Evolutionary conservation across 2,888 invertebrate genomes (phyloP), one percentile per base, ranked within the genome.

Genomic region (Cybosia mesomella): DNA sequence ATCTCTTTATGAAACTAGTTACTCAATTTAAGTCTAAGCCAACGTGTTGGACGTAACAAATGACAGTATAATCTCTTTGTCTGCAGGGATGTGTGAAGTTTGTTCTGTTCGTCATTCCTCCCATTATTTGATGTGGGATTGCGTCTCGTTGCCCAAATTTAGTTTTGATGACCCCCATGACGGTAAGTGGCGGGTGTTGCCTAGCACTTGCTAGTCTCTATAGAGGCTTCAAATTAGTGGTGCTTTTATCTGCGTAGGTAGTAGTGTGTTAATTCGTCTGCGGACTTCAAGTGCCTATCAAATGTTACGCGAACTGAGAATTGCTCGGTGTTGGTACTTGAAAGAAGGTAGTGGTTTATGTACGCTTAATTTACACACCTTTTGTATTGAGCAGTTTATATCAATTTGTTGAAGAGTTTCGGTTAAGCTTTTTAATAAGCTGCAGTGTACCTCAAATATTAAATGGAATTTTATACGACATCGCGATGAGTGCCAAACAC

Each of bases 51-150:
- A 43, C 0, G 2, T 36, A 49, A 39, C 10, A 49, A 1, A 22
- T 1, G 43, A 0, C 83, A 15, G 84, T 91, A 71, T 89, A 85
- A 86, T 36, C 68, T 55, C 74, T 18, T 55, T 71, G 73, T 82
- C 79, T 81, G 73, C 75, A 68, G 83, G 84, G 84, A 83, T 83
- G 81, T 84, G 88, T 87, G 86, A 90, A 92, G 91, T 92, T 92
- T 89, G 89, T 89, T 89, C 87, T 87, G 86, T 87, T 87, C 91
- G 89, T 90, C 91, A 91, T 89, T 91, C 81, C 88, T 84, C 86
- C 87, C 85, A 89, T 87, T 93, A 92, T 93, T 93, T 93, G 91
- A 92, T 86, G 87, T 91, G 90, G 91, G 92, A 92, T 92, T 92
- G 89, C 85, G 88, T 84, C 82, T 89, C 87, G 87, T 85, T 84